Base-by-base conservation (phyloP, 2,888 invertebrate genomes). In the Sarcophaga carnaria region DNA sequence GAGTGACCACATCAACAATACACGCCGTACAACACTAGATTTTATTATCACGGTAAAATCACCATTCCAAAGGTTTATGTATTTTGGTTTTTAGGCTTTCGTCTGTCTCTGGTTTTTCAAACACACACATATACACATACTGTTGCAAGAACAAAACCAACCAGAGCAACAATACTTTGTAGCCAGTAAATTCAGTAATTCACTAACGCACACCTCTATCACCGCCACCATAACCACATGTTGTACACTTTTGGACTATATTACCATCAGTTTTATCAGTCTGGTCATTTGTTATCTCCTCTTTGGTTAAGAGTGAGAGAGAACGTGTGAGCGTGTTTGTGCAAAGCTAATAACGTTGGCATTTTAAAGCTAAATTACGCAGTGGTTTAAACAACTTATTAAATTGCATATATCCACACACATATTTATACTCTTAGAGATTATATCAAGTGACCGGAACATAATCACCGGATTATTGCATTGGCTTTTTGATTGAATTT, bases 371-470 rank as follows among this genome's bases (percentile, higher is more conserved):
- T 17, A 20, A 62, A 82, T 64, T 71, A 69, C 59, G n/a, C 54
- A 82, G 75, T 76, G 45, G 49, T 54, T 86, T 62, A 86, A 83
- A 75, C 49, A 78, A 81, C 70, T 78, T 77, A 83, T 86, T 78
- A 75, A 86, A 86, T 80, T 78, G 66, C 83, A 86, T 79, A 83
- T 12, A 49, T 49, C 14, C 54, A 54, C 54, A 54, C 54, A 17
- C 14, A 54, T 17, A 17, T 17, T 14, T 54, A 54, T 17, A 54
- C 17, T 14, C 0, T 54, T 54, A 37, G 37, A 37, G 37, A 37
- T 37, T 54, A 14, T 17, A 54, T 54, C 54, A 54, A 54, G 4
- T 14, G 54, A 8, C 37, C 8, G 5, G 17, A 54, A 17, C 12
- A 49, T 49, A 14, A 49, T 14, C 12, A 49, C 14, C 14, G 49